phyloP scores from a whole-genome alignment of 2,888 invertebrate species.

The Acronicta alni region DNA sequence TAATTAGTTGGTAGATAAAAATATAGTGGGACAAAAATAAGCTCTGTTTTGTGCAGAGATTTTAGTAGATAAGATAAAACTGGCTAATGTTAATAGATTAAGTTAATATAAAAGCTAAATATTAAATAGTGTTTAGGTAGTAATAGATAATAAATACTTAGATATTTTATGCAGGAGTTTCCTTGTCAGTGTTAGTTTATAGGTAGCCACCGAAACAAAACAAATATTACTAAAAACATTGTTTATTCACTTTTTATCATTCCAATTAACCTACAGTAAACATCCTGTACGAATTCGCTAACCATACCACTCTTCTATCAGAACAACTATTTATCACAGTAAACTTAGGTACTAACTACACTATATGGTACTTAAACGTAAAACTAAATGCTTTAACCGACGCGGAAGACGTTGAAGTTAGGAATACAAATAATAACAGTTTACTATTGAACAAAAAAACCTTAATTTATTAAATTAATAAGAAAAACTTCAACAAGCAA shows the following conservation, averaged over 20 bases:
- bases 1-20: conserved; percentile 20
- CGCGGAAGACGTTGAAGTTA: conserved; percentile 81
- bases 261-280: conserved; percentile 48
- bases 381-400: conserved; percentile 78
- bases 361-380: conserved; percentile 65
- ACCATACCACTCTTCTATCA: conserved; percentile 50
- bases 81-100: not conserved
- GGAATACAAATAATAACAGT: conserved; percentile 82
- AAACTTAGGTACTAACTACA: conserved; percentile 78
- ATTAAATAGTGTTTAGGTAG: conserved; percentile 1
- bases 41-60: not conserved
- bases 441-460: conserved; percentile 76
- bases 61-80: not conserved
- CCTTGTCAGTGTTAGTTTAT: conserved; percentile 14
- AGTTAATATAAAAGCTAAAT: not conserved
- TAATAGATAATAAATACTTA: conserved; percentile 3
- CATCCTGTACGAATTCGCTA: conserved; percentile 39
- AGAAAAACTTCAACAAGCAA: conserved; percentile 86
- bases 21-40: conserved; percentile 10
- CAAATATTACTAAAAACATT: conserved; percentile 53
- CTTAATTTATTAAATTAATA: conserved; percentile 86
- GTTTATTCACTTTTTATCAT: conserved; percentile 58
- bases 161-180: not conserved
- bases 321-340: conserved; percentile 77
- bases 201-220: conserved; percentile 57